Conservation (phyloP, 1,140 invertebrate genomes). For the Drosophila prosaltans region DNA sequence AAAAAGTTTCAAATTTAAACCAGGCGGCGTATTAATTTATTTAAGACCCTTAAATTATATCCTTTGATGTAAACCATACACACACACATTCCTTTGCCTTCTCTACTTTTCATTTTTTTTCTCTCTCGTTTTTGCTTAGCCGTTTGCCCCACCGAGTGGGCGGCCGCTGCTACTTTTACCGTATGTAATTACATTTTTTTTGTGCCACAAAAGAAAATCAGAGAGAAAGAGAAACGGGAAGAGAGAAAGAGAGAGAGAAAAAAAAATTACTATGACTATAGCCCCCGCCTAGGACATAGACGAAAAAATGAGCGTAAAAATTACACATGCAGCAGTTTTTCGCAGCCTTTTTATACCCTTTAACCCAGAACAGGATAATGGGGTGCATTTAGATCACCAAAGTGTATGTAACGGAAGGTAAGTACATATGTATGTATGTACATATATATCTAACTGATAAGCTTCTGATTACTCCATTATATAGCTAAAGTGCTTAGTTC, state of each 20-base stretch:
- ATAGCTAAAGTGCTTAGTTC: too few species aligned
- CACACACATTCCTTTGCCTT: slow-evolving; percentile 67
- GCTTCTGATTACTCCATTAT: too few species aligned
- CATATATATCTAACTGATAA: too few species aligned
- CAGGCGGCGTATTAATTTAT: slow-evolving; percentile 73
- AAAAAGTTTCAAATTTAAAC: slow-evolving; percentile 78
- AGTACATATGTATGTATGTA: too few species aligned
- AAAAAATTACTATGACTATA: slow-evolving; percentile 44
- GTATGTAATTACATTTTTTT: slow-evolving; percentile 79
- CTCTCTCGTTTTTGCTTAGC: slow-evolving; percentile 49
- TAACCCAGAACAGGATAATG: background rate
- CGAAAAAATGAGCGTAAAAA: slow-evolving; percentile 63
- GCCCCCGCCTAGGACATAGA: slow-evolving; percentile 36
- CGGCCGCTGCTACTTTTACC: slow-evolving; percentile 63
- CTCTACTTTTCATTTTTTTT: slow-evolving; percentile 18
- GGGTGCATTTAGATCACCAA: background rate
- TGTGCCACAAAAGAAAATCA: slow-evolving; percentile 47
- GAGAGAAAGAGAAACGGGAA: slow-evolving; percentile 36
- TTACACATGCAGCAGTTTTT: slow-evolving; percentile 76
- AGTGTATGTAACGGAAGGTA: background rate
- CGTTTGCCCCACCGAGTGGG: slow-evolving; percentile 26
- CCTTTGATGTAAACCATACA: slow-evolving; percentile 72
- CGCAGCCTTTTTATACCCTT: slow-evolving; percentile 48
- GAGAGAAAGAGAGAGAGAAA: slow-evolving; percentile 20
- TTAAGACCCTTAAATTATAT: slow-evolving; percentile 81